A percentile compares a stretch with the other conserved stretches of the same genome.
Evolutionary conservation across 2,888 invertebrate species (phyloP).

Genomic region (Leptinotarsa peninsularis): DNA sequence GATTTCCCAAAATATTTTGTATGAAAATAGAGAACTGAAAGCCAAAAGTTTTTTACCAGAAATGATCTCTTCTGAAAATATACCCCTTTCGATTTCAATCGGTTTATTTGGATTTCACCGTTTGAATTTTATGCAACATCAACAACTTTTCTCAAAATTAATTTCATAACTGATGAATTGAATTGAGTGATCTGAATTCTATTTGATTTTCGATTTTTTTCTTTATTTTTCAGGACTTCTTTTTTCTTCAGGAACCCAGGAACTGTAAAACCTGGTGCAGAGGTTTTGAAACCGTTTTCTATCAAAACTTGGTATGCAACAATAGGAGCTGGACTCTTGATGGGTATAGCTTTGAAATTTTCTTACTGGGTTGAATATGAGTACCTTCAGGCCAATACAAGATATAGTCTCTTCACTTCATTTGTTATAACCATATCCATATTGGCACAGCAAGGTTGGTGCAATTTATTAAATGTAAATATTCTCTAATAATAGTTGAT

Average conservation of each 20-base stretch:
- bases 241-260: constrained; percentile 59
- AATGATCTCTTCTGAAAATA: too few relatives aligned
- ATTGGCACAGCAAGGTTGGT: constrained; percentile 58
- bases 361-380: constrained; percentile 62
- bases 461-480: neutral
- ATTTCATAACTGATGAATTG: too few relatives aligned
- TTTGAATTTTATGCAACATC: too few relatives aligned
- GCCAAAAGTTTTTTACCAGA: too few relatives aligned
- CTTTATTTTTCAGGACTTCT: constrained; percentile 51
- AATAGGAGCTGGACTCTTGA: constrained; percentile 58
- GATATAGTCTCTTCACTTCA: constrained; percentile 60
- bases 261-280: constrained; percentile 51
- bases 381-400: constrained; percentile 60
- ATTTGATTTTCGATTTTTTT: too few relatives aligned
- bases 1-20: too few relatives aligned
- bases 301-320: constrained; percentile 64
- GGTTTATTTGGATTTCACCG: too few relatives aligned
- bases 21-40: too few relatives aligned
- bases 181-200: too few relatives aligned
- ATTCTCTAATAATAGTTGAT: too few relatives aligned
- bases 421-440: constrained; percentile 56
- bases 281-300: constrained; percentile 68
- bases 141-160: too few relatives aligned
- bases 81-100: too few relatives aligned
- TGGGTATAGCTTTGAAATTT: constrained; percentile 62